Base-by-base conservation (phyloP, 2,113 vertebrate genomes). In the Gopherus evgoodei region DNA sequence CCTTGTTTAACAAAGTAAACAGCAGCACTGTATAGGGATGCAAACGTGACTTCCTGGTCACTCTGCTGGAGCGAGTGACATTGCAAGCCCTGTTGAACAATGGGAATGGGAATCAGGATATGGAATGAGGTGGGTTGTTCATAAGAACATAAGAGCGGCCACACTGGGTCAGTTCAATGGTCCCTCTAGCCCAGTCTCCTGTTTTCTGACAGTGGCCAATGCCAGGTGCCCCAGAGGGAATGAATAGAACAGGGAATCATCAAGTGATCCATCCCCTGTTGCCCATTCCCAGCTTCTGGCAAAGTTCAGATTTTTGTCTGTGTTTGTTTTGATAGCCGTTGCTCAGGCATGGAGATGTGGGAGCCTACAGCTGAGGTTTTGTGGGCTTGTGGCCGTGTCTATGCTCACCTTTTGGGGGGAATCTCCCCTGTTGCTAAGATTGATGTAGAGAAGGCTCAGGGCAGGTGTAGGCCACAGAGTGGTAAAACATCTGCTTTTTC, bases 271-370 rank as follows among this genome's bases (percentile, higher is more conserved):
- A 22, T 3, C 21, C 53, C 21, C 52, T 53, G 8, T 57, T 4
- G 10, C 56, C 25, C 24, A 11, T 54, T 54, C 21, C 8, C 53
- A 54, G 21, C 8, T 54, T 22, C 21, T 21, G 53, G 21, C 21
- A 54, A 54, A 54, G 0, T 87, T 95, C 75, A 47, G 47, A 86
- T 79, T 53, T 96, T 95, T 87, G 53, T 89, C 78, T 95, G 81
- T 21, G 84, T 31, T 83, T 65, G 29, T 50, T 16, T 0, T 44
- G 0, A 0, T 59, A 50, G 1, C 72, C 0, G 2, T n/a, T 65
- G 62, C 62, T 29, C 16, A 38, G 65, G n/a, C 65, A 17, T 86
- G 49, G 69, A 94, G 52, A n/a, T 79, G 78, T 47, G 89, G 8
- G 81, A 56, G 0, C 84, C 84, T 87, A 54, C 80, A 84, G 35